A percentile compares a stretch with the other conserved stretches of the same genome.
These are phyloP conservation scores for Mythimna albipuncta DNA, from an alignment of 2,888 invertebrate species.

Conservation along the genomic window DNA sequence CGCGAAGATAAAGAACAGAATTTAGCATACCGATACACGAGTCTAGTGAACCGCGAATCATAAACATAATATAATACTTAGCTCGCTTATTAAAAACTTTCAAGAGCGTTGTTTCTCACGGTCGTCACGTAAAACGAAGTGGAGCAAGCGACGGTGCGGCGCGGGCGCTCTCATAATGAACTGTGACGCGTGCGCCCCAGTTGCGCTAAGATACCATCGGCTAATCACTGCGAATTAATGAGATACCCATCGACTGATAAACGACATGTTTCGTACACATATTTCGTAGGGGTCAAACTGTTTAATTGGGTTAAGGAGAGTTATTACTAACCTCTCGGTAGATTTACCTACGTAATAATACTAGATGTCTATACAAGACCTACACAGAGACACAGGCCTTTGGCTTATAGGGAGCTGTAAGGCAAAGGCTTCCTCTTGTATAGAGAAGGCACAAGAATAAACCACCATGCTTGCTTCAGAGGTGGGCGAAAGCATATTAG, in stretches of 20 bases:
- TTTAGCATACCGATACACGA: conserved; percentile 5
- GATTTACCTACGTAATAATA: background rate
- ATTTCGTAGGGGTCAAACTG: conserved; percentile 50
- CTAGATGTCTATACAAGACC: no score
- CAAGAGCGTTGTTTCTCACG: conserved; percentile 65
- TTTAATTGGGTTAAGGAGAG: conserved; percentile 37
- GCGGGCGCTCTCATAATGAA: conserved; percentile 68
- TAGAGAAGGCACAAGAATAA: background rate
- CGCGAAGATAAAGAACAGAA: background rate
- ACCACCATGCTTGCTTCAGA: background rate
- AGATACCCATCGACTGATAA: conserved; percentile 67
- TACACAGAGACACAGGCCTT: no score
- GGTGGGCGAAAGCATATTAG: no score
- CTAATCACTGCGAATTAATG: conserved; percentile 78
- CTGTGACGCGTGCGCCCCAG: conserved; percentile 76
- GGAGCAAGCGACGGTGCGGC: conserved; percentile 67
- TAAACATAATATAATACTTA: conserved; percentile 53
- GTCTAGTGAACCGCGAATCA: conserved; percentile 31
- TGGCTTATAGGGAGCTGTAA: background rate
- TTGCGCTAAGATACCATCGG: conserved; percentile 74
- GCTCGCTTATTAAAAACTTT: conserved; percentile 59
- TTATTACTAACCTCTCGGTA: background rate
- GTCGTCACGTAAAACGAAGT: conserved; percentile 73
- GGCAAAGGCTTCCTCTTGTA: background rate
- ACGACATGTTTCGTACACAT: conserved; percentile 42